Conservation (phyloP, 2,888 invertebrate species). For the Clanis bilineata region DNA sequence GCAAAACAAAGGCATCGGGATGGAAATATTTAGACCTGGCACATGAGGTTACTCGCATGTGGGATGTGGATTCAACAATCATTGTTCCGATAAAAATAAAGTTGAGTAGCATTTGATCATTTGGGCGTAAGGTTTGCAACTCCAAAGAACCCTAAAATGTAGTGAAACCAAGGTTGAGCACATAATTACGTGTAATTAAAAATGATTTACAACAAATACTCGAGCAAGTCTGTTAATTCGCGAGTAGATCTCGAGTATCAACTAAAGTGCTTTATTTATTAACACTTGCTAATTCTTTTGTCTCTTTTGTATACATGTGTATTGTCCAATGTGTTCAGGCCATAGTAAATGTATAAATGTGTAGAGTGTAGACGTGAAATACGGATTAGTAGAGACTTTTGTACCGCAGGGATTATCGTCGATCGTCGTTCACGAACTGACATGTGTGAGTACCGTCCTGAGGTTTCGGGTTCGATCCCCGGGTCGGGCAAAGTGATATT, state of each 20-base stretch:
- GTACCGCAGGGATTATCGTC: no score
- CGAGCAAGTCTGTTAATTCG: conserved; percentile 28
- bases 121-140: conserved; percentile 7
- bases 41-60: no score
- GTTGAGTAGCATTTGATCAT: no score
- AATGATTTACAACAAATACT: conserved; percentile 46
- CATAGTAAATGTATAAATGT: neutral
- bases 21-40: no score
- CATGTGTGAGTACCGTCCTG: no score
- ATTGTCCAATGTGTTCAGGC: no score
- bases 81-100: no score
- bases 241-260: neutral
- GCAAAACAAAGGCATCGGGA: no score
- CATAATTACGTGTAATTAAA: conserved; percentile 50
- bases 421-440: no score
- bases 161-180: conserved; percentile 49
- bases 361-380: neutral
- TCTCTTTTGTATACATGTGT: neutral
- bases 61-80: no score
- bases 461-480: no score
- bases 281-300: neutral
- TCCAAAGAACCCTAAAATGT: conserved; percentile 37
- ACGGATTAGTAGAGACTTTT: neutral
- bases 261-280: conserved; percentile 6
- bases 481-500: no score